phyloP scores from a whole-genome alignment of 2,113 vertebrate species.

The Aythya baeri region DNA sequence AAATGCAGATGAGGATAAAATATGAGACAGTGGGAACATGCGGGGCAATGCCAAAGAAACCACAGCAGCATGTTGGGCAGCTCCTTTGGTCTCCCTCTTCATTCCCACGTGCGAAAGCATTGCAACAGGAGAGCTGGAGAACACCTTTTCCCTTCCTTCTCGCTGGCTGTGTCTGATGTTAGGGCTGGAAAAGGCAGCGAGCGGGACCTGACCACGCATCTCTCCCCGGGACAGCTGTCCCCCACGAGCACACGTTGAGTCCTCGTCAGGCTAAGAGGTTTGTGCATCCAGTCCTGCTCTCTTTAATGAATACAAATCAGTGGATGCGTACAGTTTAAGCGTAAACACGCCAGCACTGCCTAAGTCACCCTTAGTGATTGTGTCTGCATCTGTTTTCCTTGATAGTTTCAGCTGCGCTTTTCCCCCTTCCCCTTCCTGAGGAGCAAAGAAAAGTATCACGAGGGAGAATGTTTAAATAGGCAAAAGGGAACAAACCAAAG shows the following conservation, averaged over 20 bases:
- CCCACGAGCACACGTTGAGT: not conserved
- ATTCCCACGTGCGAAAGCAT: accelerated
- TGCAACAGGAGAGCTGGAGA: not conserved
- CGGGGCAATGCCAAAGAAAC: too few relatives aligned
- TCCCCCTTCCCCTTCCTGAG: not conserved
- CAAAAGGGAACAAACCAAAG: not conserved
- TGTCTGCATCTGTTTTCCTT: not conserved
- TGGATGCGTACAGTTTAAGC: not conserved
- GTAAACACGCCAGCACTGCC: not conserved
- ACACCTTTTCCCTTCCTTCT: not conserved
- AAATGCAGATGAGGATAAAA: not conserved
- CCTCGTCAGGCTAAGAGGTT: not conserved
- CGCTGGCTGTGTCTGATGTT: not conserved
- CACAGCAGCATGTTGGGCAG: not conserved
- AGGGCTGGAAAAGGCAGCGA: not conserved
- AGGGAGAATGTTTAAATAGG: not conserved
- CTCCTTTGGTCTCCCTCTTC: not conserved
- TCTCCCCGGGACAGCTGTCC: not conserved
- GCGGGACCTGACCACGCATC: accelerated
- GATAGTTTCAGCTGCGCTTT: not conserved
- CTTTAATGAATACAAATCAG: not conserved
- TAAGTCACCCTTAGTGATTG: not conserved
- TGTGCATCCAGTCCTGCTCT: not conserved
- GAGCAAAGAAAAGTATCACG: not conserved
- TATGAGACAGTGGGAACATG: not conserved